phyloP scores from a whole-genome alignment of 2,888 invertebrate species.

The Mythimna pallens region DNA sequence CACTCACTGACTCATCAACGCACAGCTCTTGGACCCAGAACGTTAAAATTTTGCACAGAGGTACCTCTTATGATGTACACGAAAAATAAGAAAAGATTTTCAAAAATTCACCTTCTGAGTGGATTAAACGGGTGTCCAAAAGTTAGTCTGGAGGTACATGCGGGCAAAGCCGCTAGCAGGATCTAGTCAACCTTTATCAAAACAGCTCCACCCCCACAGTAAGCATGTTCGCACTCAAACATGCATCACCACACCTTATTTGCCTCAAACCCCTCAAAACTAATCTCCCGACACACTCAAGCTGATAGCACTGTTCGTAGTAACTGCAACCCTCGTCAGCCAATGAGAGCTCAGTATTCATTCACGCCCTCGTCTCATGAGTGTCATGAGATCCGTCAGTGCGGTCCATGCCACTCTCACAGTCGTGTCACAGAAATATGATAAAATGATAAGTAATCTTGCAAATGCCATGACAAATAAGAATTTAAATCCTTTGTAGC shows the following conservation, averaged over 20 bases:
- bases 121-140: too few relatives aligned
- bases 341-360: slow-evolving; percentile 71
- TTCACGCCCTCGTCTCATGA: slow-evolving; percentile 86
- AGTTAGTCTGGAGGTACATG: too few relatives aligned
- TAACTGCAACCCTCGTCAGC: slow-evolving; percentile 61
- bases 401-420: slow-evolving; percentile 72
- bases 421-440: slow-evolving; percentile 70
- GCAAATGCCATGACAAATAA: slow-evolving; percentile 75
- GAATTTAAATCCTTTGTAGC: slow-evolving; percentile 71
- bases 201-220: neutral
- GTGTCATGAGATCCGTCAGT: slow-evolving; percentile 75
- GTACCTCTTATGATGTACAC: too few relatives aligned
- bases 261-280: slow-evolving; percentile 33
- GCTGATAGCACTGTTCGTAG: slow-evolving; percentile 46
- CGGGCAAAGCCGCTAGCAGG: too few relatives aligned
- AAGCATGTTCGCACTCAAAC: slow-evolving; percentile 8
- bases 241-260: slow-evolving; percentile 19
- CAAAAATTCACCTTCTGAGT: too few relatives aligned
- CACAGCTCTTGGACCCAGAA: too few relatives aligned
- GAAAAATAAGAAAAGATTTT: too few relatives aligned
- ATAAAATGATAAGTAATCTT: slow-evolving; percentile 71
- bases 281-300: slow-evolving; percentile 56
- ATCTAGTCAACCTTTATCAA: neutral
- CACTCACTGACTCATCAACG: too few relatives aligned
- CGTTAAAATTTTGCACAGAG: too few relatives aligned